phyloP scores from a whole-genome alignment of 2,888 invertebrate genomes.

The Cynaeus angustus region DNA sequence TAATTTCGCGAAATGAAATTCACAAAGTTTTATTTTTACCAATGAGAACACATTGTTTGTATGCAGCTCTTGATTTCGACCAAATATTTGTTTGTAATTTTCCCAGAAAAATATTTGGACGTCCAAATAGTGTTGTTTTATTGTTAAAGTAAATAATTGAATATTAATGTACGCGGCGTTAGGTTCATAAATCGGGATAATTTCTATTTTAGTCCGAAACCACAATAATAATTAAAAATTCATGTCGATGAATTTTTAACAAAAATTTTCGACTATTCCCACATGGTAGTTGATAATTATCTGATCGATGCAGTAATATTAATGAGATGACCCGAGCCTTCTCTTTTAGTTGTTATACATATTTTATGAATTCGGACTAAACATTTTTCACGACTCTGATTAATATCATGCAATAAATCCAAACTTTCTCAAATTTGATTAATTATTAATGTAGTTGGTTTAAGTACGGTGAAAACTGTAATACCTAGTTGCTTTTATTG shows the following conservation, averaged over 20 bases:
- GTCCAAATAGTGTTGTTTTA: no score
- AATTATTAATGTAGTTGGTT: conserved; percentile 19
- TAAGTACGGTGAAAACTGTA: conserved; percentile 30
- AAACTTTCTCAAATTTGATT: neutral
- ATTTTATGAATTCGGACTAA: conserved; percentile 1
- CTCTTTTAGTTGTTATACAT: conserved; percentile 20
- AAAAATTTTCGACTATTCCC: conserved; percentile 22
- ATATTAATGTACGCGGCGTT: no score
- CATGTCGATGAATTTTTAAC: conserved; percentile 18
- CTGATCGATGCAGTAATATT: neutral
- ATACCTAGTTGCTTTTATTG: conserved; percentile 19
- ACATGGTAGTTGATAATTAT: conserved; percentile 35
- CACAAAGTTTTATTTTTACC: no score
- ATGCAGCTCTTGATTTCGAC: no score
- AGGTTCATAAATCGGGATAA: neutral
- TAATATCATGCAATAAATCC: neutral
- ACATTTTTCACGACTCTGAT: neutral
- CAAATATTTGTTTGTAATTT: no score
- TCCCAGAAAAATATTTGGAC: no score
- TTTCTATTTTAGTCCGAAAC: conserved; percentile 28
- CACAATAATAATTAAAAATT: conserved; percentile 24
- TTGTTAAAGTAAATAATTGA: no score
- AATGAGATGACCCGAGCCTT: neutral
- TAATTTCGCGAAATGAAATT: no score
- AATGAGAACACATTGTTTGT: no score